phyloP scores from a whole-genome alignment of 2,888 invertebrate genomes.

The Ellobium chinense region DNA sequence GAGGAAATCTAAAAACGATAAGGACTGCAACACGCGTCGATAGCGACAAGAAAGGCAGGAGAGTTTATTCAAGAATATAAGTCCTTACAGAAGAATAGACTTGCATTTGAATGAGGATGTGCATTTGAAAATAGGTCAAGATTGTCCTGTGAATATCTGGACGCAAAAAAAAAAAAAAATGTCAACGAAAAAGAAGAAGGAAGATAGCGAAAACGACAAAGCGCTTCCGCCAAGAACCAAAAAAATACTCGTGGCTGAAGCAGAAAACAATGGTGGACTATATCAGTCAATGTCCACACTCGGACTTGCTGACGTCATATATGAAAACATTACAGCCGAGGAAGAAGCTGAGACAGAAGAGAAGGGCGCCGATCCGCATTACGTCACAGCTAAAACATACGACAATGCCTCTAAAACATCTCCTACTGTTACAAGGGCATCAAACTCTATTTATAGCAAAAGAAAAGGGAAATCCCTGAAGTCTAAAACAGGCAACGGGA shows the following conservation, averaged over 20 bases:
- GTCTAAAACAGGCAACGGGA: background rate
- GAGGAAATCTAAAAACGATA: no score
- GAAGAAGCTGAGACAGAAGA: background rate
- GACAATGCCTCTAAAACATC: background rate
- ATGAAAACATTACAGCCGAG: conserved; percentile 20
- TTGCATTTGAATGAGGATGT: no score
- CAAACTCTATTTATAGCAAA: no score
- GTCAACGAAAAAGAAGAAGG: background rate
- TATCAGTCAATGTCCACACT: background rate
- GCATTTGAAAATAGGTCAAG: no score
- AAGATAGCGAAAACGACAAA: background rate
- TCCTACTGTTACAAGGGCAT: no score
- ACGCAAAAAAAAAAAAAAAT: background rate
- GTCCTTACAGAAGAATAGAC: no score
- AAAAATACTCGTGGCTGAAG: background rate
- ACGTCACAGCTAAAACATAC: background rate
- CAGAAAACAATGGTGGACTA: background rate
- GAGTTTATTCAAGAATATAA: no score
- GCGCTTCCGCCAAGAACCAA: background rate
- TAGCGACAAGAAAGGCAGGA: no score
- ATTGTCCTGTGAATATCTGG: no score
- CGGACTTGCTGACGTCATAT: conserved; percentile 25
- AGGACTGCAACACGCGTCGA: no score
- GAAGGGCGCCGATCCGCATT: background rate
- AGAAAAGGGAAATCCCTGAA: background rate